phyloP scores from a whole-genome alignment of 2,888 invertebrate genomes.

The Chaetoderma sp. region DNA sequence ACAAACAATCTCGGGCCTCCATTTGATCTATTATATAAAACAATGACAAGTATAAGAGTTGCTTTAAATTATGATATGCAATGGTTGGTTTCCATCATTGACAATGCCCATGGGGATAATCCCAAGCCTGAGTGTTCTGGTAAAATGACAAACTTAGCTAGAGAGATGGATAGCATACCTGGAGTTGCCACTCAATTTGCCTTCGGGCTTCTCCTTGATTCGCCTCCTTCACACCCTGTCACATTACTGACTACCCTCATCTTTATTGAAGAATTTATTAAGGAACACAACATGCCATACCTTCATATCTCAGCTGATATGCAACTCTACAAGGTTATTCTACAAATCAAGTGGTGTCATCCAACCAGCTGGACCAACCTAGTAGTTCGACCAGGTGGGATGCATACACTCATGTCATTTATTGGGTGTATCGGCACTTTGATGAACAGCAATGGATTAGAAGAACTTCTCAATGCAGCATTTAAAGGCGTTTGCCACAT shows the following conservation, averaged over 20 bases:
- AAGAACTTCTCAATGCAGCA: conserved; percentile 6
- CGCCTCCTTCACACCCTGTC: conserved; percentile 16
- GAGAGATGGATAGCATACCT: not conserved
- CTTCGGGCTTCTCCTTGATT: conserved; percentile 13
- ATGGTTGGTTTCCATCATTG: not conserved
- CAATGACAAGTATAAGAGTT: not conserved
- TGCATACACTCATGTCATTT: not conserved
- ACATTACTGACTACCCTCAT: conserved; percentile 13
- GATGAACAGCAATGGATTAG: conserved; percentile 11
- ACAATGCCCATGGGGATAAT: not conserved
- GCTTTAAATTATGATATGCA: not conserved
- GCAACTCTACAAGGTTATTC: conserved; percentile 18
- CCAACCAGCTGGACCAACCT: conserved; percentile 10
- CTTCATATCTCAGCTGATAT: conserved; percentile 18
- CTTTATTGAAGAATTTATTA: conserved; percentile 6
- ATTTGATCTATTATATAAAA: not conserved
- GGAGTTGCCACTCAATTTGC: conserved; percentile 1
- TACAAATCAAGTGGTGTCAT: conserved; percentile 24
- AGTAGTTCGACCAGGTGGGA: too few relatives aligned
- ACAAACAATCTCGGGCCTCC: not conserved
- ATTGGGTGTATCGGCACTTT: not conserved
- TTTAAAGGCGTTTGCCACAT: conserved; percentile 12
- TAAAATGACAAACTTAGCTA: not conserved
- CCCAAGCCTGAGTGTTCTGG: not conserved
- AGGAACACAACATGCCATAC: conserved; percentile 9